Evolutionary conservation across 2,113 vertebrate genomes (phyloP).

Genomic region (Castor canadensis): DNA sequence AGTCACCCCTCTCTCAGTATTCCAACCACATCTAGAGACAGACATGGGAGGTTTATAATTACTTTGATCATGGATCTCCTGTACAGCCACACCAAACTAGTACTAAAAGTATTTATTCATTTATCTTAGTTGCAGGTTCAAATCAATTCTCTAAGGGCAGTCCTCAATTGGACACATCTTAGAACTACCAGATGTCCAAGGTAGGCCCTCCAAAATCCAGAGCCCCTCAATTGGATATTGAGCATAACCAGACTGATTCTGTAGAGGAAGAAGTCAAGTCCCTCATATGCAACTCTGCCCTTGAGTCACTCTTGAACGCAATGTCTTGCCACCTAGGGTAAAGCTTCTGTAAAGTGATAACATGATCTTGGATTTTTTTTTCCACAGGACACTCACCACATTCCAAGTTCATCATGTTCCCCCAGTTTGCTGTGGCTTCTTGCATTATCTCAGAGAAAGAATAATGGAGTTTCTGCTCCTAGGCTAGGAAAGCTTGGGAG

Average conservation of each 20-base stretch:
- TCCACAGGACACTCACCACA: neutral
- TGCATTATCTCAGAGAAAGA: neutral
- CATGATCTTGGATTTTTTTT: neutral
- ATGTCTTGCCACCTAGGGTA: neutral
- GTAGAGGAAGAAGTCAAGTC: neutral
- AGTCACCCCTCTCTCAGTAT: neutral
- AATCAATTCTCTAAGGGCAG: neutral
- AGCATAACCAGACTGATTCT: neutral
- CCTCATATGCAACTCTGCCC: neutral
- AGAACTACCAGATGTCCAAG: neutral
- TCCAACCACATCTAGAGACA: neutral
- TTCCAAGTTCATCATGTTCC: neutral
- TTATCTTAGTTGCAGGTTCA: slow-evolving; percentile 24
- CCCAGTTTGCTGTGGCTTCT: neutral
- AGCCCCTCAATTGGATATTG: neutral
- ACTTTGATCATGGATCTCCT: neutral
- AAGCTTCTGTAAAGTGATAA: neutral
- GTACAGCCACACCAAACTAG: neutral
- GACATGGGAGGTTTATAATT: slow-evolving; percentile 10
- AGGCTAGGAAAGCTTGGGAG: neutral
- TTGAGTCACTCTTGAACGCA: neutral
- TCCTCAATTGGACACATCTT: neutral
- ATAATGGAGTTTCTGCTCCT: neutral
- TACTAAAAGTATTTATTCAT: slow-evolving; percentile 28
- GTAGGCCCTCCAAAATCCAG: neutral